Conservation (phyloP, 2,113 vertebrate genomes). For the Pleuronectes platessa region DNA sequence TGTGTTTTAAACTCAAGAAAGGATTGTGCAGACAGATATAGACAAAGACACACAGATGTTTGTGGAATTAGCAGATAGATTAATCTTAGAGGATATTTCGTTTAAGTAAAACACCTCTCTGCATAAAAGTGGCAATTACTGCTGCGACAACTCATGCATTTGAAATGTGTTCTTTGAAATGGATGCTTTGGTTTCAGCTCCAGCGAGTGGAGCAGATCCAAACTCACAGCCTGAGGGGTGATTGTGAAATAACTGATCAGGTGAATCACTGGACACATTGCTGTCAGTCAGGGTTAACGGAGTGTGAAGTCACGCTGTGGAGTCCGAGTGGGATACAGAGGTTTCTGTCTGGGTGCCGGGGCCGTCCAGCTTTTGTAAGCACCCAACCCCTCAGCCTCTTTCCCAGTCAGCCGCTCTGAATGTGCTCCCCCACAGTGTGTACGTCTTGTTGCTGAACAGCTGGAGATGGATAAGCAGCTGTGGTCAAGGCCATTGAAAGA, state of each 20-base stretch:
- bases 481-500: neutral
- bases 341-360: constrained; percentile 4
- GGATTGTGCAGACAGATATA: no score
- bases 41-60: no score
- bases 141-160: neutral
- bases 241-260: constrained; percentile 32
- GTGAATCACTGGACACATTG: constrained; percentile 31
- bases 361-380: constrained; percentile 20
- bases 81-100: neutral
- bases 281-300: constrained; percentile 13
- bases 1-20: no score
- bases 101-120: neutral
- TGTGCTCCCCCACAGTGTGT: neutral
- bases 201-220: constrained; percentile 1
- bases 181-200: constrained; percentile 18
- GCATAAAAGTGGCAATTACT: constrained; percentile 13
- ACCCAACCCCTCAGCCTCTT: neutral
- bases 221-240: constrained; percentile 12
- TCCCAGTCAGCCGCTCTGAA: constrained; percentile 3
- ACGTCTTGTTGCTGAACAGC: constrained; percentile 3
- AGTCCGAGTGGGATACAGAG: neutral
- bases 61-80: neutral
- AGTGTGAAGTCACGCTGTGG: neutral
- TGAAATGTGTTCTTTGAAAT: neutral
- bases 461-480: constrained; percentile 8